Evolutionary conservation across 1,140 invertebrate species (phyloP).

Genomic region (Drosophila ercepeae): DNA sequence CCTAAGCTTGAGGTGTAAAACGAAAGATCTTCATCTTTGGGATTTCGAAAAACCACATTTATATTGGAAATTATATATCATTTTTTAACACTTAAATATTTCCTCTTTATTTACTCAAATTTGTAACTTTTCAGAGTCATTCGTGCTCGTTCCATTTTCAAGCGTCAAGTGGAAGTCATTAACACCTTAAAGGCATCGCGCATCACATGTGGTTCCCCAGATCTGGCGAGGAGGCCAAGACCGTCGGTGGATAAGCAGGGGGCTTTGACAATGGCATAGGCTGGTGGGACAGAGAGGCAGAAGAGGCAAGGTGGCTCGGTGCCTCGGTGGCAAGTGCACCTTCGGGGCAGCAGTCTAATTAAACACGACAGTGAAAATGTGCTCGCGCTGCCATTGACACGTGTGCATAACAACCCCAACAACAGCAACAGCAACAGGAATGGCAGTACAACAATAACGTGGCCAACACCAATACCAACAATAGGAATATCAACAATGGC

Average conservation of each 20-base stretch:
- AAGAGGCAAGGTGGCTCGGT: slow-evolving; percentile 5
- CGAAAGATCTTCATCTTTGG: neutral
- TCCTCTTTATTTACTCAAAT: too few relatives aligned
- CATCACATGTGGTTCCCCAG: neutral
- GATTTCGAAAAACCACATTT: too few relatives aligned
- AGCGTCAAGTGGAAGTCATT: slow-evolving; percentile 23
- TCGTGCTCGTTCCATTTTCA: slow-evolving; percentile 17
- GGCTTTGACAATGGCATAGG: slow-evolving; percentile 28
- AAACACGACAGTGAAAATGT: slow-evolving; percentile 79
- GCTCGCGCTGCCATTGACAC: slow-evolving; percentile 72
- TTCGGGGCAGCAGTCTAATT: slow-evolving; percentile 71
- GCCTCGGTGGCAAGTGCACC: slow-evolving; percentile 54
- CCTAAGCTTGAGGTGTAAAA: neutral
- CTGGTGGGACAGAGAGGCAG: slow-evolving; percentile 4
- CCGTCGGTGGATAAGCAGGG: slow-evolving; percentile 19
- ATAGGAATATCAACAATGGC: slow-evolving; percentile 59
- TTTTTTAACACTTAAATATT: too few relatives aligned
- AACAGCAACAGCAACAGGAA: too few relatives aligned
- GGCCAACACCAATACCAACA: slow-evolving; percentile 27
- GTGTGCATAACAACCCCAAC: slow-evolving; percentile 47
- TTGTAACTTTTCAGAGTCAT: neutral
- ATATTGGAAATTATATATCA: too few relatives aligned
- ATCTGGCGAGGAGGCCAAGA: slow-evolving; percentile 12
- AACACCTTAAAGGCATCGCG: slow-evolving; percentile 21
- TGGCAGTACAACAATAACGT: neutral